Percentiles rank a stretch among this genome's conserved stretches.
phyloP scores from a whole-genome alignment of 2,888 invertebrate genomes.

The Microctonus brassicae region DNA sequence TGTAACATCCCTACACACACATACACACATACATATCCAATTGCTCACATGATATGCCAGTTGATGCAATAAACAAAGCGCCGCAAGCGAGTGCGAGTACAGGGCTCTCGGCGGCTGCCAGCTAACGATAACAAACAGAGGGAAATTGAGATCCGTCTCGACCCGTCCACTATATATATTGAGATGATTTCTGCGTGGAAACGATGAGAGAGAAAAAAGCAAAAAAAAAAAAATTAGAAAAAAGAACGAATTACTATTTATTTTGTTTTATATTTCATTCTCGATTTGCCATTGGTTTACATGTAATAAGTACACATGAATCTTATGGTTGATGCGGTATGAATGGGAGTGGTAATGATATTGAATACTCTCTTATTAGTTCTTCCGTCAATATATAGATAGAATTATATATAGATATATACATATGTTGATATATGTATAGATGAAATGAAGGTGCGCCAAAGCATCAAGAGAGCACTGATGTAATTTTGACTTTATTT shows the following conservation, averaged over 20 bases:
- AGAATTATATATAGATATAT: neutral
- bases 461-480: neutral
- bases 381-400: neutral
- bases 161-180: neutral
- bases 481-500: neutral
- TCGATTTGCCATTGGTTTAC: neutral
- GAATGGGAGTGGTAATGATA: neutral
- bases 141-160: conserved; percentile 27
- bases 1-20: neutral
- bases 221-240: neutral
- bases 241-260: conserved; percentile 2
- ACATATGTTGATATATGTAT: neutral
- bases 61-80: conserved; percentile 45
- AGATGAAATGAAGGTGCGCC: neutral
- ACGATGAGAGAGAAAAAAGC: neutral
- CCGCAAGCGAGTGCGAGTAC: conserved; percentile 20
- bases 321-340: neutral
- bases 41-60: conserved; percentile 18
- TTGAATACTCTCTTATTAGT: too few relatives aligned
- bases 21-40: neutral
- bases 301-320: too few relatives aligned
- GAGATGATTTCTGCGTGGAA: neutral
- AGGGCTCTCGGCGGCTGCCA: conserved; percentile 32
- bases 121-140: conserved; percentile 42
- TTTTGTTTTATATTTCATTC: neutral